Percentiles rank a stretch among this genome's conserved stretches.
phyloP scores from a whole-genome alignment of 2,113 vertebrate species.

The Myrmophylax atrothorax region DNA sequence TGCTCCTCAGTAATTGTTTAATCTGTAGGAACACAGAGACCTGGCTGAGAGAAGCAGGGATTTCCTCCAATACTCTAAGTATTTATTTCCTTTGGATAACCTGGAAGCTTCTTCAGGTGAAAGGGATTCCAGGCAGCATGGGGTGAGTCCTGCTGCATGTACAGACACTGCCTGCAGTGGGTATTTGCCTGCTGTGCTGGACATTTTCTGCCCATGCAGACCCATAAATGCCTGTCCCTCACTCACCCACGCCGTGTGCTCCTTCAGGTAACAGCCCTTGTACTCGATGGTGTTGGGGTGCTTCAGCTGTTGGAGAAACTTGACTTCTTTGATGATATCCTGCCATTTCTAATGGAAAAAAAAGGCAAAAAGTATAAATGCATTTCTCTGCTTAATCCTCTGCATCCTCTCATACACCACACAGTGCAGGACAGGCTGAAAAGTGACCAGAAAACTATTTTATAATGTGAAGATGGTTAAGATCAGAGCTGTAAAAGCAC shows the following conservation, averaged over 20 bases:
- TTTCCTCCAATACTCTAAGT: background rate
- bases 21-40: background rate
- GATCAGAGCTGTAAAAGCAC: background rate
- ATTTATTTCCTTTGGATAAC: background rate
- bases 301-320: conserved; percentile 92
- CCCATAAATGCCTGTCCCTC: background rate
- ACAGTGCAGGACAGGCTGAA: background rate
- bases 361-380: background rate
- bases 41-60: background rate
- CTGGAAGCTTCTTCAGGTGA: background rate
- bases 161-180: background rate
- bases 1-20: background rate
- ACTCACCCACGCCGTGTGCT: conserved; percentile 97
- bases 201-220: background rate
- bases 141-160: background rate
- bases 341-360: conserved; percentile 91
- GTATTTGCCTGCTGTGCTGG: background rate
- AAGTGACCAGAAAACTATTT: background rate
- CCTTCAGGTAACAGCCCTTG: conserved; percentile 98
- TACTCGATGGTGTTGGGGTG: conserved; percentile 99
- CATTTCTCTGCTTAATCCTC: background rate
- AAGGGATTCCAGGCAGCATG: background rate
- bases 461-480: rapidly evolving
- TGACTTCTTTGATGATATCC: conserved; percentile 99
- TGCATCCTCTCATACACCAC: background rate